phyloP scores from a whole-genome alignment of 2,888 invertebrate species.

The Lepidocyrtinus sp. region DNA sequence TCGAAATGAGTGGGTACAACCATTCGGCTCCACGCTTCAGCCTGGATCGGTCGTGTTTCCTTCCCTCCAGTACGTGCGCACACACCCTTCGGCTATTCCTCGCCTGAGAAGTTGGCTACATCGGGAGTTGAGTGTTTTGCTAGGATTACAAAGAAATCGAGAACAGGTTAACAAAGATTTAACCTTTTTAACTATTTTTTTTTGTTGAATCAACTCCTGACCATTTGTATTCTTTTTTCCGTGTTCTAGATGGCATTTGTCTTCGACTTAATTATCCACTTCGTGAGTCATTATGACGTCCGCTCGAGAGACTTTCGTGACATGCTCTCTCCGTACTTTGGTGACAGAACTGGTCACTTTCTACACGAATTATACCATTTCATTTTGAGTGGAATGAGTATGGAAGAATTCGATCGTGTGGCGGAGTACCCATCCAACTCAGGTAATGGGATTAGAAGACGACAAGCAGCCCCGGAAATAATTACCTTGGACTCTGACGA shows the following conservation, averaged over 20 bases:
- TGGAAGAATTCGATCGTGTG: constrained; percentile 65
- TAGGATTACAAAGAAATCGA: constrained; percentile 72
- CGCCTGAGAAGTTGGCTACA: constrained; percentile 91
- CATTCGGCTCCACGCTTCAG: constrained; percentile 61
- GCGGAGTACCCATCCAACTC: constrained; percentile 52
- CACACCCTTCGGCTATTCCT: constrained; percentile 83
- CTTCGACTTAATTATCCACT: constrained; percentile 79
- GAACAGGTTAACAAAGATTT: constrained; percentile 58
- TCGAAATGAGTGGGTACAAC: constrained; percentile 65
- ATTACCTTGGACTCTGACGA: constrained; percentile 46
- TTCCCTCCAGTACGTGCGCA: constrained; percentile 65
- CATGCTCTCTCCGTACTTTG: constrained; percentile 80
- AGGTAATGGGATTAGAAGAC: neutral
- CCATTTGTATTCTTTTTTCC: too few relatives aligned
- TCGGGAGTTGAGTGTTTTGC: constrained; percentile 85
- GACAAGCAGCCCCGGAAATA: constrained; percentile 28
- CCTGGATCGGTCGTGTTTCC: constrained; percentile 61
- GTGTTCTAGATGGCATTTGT: constrained; percentile 81
- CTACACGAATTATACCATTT: constrained; percentile 90
- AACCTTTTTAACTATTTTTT: too few relatives aligned
- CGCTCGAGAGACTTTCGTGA: constrained; percentile 79
- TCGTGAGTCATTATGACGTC: constrained; percentile 76
- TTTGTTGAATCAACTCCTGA: too few relatives aligned
- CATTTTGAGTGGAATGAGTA: constrained; percentile 78
- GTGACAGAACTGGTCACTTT: constrained; percentile 85